phyloP scores from a whole-genome alignment of 1,140 invertebrate species.

The Drosophila navojoa region DNA sequence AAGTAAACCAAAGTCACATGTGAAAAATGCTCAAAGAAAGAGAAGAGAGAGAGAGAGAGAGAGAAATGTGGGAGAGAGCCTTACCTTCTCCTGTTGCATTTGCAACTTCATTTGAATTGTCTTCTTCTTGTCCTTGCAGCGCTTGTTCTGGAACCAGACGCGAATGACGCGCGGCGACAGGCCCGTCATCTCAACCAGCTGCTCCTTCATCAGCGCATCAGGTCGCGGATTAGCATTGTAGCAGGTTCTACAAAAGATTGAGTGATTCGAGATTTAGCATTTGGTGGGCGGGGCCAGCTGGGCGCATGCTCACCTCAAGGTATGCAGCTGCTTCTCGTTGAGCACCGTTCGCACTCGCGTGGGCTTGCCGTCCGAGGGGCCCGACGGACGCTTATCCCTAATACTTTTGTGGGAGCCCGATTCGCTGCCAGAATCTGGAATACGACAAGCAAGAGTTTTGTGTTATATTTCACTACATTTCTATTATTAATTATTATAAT shows the following conservation, averaged over 20 bases:
- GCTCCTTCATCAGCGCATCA: constrained; percentile 99
- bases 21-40: background rate
- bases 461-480: no score
- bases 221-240: constrained; percentile 98
- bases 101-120: constrained; percentile 98
- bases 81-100: constrained; percentile 98
- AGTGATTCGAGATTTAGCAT: background rate
- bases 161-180: constrained; percentile 97
- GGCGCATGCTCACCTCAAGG: constrained; percentile 87
- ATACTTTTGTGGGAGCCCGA: constrained; percentile 92
- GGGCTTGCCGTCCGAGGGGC: constrained; percentile 94
- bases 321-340: constrained; percentile 99
- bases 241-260: constrained; percentile 87
- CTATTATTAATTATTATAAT: no score
- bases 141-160: constrained; percentile 99
- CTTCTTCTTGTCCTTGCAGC: constrained; percentile 99
- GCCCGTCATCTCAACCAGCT: constrained; percentile 99
- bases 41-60: constrained; percentile 1
- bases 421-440: constrained; percentile 88
- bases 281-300: no score
- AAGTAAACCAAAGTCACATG: background rate
- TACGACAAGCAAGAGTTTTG: no score
- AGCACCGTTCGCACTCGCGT: constrained; percentile 98
- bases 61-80: background rate
- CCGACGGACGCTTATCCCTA: constrained; percentile 86